A percentile compares a stretch with the other conserved stretches of the same genome.
Evolutionary conservation across 2,797 vertebrate genomes (phyloP).

Genomic region (Acrossocheilus wenchowensis): DNA sequence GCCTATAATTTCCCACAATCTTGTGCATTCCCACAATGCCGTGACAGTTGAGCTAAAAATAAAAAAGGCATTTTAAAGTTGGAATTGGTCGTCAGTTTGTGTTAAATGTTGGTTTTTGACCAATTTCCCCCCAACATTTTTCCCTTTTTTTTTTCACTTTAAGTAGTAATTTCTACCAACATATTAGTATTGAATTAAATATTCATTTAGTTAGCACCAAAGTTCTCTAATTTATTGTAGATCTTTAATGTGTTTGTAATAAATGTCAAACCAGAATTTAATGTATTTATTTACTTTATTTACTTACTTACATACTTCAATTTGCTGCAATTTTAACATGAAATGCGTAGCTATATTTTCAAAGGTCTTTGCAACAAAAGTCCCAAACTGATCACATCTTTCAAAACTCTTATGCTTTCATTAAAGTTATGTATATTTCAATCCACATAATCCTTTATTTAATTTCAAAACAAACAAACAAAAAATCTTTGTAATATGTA

Average conservation of each 20-base stretch:
- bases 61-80: background rate
- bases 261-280: background rate
- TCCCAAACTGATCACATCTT: background rate
- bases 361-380: background rate
- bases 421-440: background rate
- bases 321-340: too few species aligned
- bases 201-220: background rate
- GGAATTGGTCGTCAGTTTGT: background rate
- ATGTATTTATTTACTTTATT: background rate
- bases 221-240: background rate
- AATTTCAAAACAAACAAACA: background rate
- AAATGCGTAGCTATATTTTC: background rate
- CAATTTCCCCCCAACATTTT: too few species aligned
- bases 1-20: background rate
- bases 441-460: background rate
- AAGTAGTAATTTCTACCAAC: background rate
- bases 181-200: background rate
- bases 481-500: background rate
- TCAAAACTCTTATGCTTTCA: background rate
- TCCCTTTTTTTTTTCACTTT: background rate
- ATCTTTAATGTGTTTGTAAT: background rate
- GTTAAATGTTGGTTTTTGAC: background rate
- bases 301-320: too few species aligned
- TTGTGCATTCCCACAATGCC: background rate
- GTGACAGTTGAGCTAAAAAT: background rate